These are phyloP conservation scores for Eupithecia abbreviata DNA, from an alignment of 2,888 invertebrate genomes.

Conservation along the genomic window DNA sequence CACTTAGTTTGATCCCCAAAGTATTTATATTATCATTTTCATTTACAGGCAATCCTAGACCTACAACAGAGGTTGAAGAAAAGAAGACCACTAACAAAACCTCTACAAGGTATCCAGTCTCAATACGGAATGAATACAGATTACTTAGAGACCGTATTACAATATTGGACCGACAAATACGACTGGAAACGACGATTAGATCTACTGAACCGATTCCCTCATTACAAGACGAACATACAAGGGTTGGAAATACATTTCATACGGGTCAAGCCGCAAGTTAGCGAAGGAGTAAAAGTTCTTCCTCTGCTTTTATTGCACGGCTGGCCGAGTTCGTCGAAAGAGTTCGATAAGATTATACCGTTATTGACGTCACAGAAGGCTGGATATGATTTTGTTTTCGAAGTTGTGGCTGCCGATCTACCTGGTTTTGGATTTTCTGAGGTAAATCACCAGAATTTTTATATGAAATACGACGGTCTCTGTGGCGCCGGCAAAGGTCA, in stretches of 20 bases:
- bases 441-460: constrained; percentile 56
- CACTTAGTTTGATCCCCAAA: neutral
- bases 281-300: constrained; percentile 60
- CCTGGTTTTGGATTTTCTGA: constrained; percentile 89
- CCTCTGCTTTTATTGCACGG: constrained; percentile 92
- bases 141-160: constrained; percentile 86
- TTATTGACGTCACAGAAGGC: constrained; percentile 82
- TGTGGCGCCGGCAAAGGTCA: no score
- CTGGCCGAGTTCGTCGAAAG: constrained; percentile 94
- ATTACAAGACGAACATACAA: constrained; percentile 90
- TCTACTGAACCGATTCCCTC: constrained; percentile 88
- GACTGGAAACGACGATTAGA: constrained; percentile 85
- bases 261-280: constrained; percentile 83
- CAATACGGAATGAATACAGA: constrained; percentile 92
- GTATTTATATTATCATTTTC: neutral
- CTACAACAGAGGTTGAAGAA: constrained; percentile 83
- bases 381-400: constrained; percentile 86
- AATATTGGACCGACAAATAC: constrained; percentile 91
- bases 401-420: constrained; percentile 87
- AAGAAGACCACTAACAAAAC: constrained; percentile 79
- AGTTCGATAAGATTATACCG: constrained; percentile 90
- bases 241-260: constrained; percentile 90
- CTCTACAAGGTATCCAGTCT: constrained; percentile 88
- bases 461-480: neutral
- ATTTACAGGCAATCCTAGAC: constrained; percentile 81